phyloP scores from a whole-genome alignment of 2,797 vertebrate genomes.

The Lycodopsis pacificus region DNA sequence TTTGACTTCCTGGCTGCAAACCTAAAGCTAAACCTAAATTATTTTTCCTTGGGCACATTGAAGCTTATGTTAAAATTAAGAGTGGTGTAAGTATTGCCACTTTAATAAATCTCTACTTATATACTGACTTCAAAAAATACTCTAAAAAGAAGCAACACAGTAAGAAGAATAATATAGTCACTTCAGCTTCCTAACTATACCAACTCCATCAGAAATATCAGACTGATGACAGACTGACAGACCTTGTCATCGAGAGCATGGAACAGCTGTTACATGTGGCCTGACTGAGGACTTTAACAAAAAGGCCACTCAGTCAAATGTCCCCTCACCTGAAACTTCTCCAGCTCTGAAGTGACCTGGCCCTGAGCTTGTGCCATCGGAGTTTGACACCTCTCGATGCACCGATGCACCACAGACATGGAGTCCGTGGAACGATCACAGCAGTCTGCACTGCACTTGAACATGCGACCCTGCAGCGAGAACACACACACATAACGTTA shows the following conservation, averaged over 20 bases:
- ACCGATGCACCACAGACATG: slow-evolving; percentile 93
- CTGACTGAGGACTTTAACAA: not conserved
- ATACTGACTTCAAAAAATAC: not conserved
- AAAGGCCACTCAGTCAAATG: not conserved
- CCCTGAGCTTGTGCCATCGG: slow-evolving; percentile 92
- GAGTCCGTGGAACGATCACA: slow-evolving; percentile 87
- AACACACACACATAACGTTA: not conserved
- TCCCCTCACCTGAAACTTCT: slow-evolving; percentile 91
- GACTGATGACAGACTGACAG: no score
- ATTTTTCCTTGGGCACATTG: not conserved
- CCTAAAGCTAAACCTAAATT: no score
- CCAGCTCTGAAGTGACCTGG: slow-evolving; percentile 91
- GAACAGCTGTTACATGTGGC: not conserved
- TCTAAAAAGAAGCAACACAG: not conserved
- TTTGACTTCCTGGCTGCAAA: not conserved
- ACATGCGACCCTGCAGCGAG: slow-evolving; percentile 88
- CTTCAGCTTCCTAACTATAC: not conserved
- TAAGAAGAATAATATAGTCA: not conserved
- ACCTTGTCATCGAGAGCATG: not conserved
- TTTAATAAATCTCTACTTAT: not conserved
- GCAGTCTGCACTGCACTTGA: slow-evolving; percentile 92
- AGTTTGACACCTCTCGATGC: slow-evolving; percentile 93
- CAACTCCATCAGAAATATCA: not conserved
- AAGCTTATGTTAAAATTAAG: not conserved
- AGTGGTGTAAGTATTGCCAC: not conserved